Evolutionary conservation across 2,888 invertebrate species (phyloP).

Genomic region (Drosophila demipolita): DNA sequence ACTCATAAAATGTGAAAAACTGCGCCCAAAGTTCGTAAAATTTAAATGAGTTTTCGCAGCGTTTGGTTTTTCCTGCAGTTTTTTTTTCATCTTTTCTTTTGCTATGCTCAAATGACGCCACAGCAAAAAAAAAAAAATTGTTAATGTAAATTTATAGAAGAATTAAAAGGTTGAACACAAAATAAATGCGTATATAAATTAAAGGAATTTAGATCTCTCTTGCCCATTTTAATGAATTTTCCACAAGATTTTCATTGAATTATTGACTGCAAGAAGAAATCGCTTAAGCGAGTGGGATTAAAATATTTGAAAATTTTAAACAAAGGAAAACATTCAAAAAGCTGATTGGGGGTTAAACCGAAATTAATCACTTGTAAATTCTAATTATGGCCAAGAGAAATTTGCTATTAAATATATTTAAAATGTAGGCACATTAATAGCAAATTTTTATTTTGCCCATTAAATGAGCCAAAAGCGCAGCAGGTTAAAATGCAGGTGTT

Average conservation of each 20-base stretch:
- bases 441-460: constrained; percentile 22
- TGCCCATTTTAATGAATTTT: constrained; percentile 27
- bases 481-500: constrained; percentile 26
- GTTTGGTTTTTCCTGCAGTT: constrained; percentile 46
- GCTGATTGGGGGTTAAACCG: not conserved
- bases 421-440: not conserved
- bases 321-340: not conserved
- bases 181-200: constrained; percentile 64
- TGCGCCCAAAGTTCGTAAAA: constrained; percentile 79
- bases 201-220: constrained; percentile 44
- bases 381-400: not conserved
- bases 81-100: constrained; percentile 42
- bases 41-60: constrained; percentile 74
- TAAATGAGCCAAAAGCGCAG: not conserved
- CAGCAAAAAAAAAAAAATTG: constrained; percentile 65
- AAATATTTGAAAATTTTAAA: not conserved
- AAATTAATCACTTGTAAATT: not conserved
- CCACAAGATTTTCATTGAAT: constrained; percentile 6
- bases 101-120: constrained; percentile 71
- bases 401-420: not conserved
- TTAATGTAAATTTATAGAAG: constrained; percentile 78
- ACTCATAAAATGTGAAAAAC: constrained; percentile 78
- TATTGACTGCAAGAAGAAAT: not conserved
- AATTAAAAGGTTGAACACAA: constrained; percentile 65
- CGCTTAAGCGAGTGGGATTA: not conserved